Percentiles rank a stretch among this genome's conserved stretches.
phyloP scores from a whole-genome alignment of 2,113 vertebrate species.

The Callithrix jacchus region DNA sequence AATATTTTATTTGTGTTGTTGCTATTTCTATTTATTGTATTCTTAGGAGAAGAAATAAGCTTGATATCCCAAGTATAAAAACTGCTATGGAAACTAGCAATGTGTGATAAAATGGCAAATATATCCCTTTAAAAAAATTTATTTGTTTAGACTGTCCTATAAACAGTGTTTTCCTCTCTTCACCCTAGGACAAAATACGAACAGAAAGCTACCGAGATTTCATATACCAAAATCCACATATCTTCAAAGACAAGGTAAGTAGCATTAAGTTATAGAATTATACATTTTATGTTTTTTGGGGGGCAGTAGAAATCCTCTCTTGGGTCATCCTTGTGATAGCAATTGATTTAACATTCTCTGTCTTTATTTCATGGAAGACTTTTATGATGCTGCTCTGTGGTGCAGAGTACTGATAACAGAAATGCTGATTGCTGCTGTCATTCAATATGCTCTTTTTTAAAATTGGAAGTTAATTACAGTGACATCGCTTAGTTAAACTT shows the following conservation, averaged over 20 bases:
- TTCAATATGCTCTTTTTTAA: slow-evolving; percentile 63
- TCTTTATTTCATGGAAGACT: slow-evolving; percentile 82
- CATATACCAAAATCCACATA: slow-evolving; percentile 92
- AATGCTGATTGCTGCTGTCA: slow-evolving; percentile 73
- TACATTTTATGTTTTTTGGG: background rate
- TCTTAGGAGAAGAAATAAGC: background rate
- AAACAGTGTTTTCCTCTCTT: slow-evolving; percentile 48
- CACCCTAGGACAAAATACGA: slow-evolving; percentile 92
- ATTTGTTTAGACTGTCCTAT: background rate
- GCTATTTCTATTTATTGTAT: slow-evolving; percentile 5
- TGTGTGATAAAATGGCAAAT: background rate
- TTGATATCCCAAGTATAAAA: background rate
- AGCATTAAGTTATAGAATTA: background rate
- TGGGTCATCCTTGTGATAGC: slow-evolving; percentile 32
- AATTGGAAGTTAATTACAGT: slow-evolving; percentile 68
- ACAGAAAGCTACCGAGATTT: slow-evolving; percentile 97
- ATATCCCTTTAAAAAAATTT: background rate
- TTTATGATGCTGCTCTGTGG: slow-evolving; percentile 79
- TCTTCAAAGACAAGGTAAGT: slow-evolving; percentile 97
- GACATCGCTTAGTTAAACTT: slow-evolving; percentile 47
- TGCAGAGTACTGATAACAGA: slow-evolving; percentile 88
- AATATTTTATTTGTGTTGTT: background rate
- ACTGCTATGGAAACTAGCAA: background rate
- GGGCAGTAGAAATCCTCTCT: background rate
- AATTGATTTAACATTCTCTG: slow-evolving; percentile 82